These are phyloP conservation scores for Apodemia mormo DNA, from an alignment of 2,888 invertebrate species.

Conservation along the genomic window DNA sequence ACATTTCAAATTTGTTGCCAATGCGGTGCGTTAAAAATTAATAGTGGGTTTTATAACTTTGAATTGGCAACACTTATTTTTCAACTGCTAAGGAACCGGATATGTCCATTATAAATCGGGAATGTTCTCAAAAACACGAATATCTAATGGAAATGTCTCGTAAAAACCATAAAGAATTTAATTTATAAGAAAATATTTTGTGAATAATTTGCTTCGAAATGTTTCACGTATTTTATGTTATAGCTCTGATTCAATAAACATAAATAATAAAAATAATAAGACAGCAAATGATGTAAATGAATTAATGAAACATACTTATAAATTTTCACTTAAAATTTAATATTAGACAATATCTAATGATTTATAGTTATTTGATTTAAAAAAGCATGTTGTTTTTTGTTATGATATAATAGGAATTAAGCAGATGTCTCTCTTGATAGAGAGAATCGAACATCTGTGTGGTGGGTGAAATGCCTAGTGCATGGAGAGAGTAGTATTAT, in stretches of 20 bases:
- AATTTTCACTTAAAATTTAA: no score
- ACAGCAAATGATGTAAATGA: not conserved
- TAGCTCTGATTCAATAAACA: slow-evolving; percentile 26
- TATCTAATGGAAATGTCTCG: slow-evolving; percentile 60
- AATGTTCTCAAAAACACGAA: slow-evolving; percentile 50
- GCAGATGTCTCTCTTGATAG: no score
- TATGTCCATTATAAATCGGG: slow-evolving; percentile 65
- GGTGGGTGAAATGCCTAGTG: no score
- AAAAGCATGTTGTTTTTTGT: no score
- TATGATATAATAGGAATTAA: no score
- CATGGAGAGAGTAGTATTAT: no score
- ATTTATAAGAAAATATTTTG: slow-evolving; percentile 52
- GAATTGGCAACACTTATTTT: slow-evolving; percentile 62
- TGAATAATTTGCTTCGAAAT: slow-evolving; percentile 29
- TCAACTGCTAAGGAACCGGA: slow-evolving; percentile 69
- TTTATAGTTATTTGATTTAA: no score
- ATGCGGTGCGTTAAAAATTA: slow-evolving; percentile 75
- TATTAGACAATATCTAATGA: no score
- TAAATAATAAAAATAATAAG: slow-evolving; percentile 6
- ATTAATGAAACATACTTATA: no score
- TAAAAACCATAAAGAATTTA: slow-evolving; percentile 67
- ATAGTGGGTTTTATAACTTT: slow-evolving; percentile 73
- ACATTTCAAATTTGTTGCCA: slow-evolving; percentile 62
- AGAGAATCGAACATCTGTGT: no score
- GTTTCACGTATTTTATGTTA: slow-evolving; percentile 26